A percentile compares a stretch with the other conserved stretches of the same genome.
These are phyloP conservation scores for Prosopocoilus inquinatus DNA, from an alignment of 2,888 invertebrate species.

Conservation along the genomic window DNA sequence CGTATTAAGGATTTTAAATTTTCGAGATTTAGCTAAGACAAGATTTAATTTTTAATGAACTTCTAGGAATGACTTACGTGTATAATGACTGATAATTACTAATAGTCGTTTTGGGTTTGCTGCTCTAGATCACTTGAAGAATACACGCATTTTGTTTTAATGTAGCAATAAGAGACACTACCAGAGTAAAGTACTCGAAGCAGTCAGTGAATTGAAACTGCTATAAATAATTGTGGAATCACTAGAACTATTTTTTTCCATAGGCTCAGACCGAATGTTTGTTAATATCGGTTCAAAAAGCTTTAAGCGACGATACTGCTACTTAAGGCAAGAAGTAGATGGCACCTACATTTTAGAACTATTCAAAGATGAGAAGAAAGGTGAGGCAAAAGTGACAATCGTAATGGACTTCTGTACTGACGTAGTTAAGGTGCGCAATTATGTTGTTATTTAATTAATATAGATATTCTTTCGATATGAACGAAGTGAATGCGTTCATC, in stretches of 20 bases:
- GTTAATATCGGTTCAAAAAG: conserved; percentile 90
- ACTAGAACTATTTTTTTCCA: not conserved
- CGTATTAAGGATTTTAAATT: too few species aligned
- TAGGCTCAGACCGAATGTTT: conserved; percentile 81
- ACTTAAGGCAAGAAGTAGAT: conserved; percentile 85
- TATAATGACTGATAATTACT: too few species aligned
- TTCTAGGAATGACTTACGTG: too few species aligned
- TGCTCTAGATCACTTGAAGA: too few species aligned
- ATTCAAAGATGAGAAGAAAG: conserved; percentile 90
- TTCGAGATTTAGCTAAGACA: too few species aligned
- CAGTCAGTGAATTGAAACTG: not conserved
- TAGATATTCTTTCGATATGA: too few species aligned
- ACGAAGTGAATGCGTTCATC: too few species aligned
- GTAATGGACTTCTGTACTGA: conserved; percentile 93
- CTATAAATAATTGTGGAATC: not conserved
- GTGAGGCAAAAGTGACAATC: conserved; percentile 87
- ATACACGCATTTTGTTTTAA: too few species aligned
- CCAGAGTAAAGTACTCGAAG: too few species aligned
- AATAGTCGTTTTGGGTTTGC: too few species aligned
- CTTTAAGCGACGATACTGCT: conserved; percentile 87
- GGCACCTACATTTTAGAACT: conserved; percentile 89
- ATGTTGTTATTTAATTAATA: too few species aligned
- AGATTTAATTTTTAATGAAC: too few species aligned
- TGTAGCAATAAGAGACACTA: not conserved
- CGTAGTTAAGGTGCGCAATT: conserved; percentile 68